Percentiles rank a stretch among this genome's conserved stretches.
These are phyloP conservation scores for Cyanoramphus novaezelandiae DNA, from an alignment of 2,113 vertebrate species.

Conservation along the genomic window DNA sequence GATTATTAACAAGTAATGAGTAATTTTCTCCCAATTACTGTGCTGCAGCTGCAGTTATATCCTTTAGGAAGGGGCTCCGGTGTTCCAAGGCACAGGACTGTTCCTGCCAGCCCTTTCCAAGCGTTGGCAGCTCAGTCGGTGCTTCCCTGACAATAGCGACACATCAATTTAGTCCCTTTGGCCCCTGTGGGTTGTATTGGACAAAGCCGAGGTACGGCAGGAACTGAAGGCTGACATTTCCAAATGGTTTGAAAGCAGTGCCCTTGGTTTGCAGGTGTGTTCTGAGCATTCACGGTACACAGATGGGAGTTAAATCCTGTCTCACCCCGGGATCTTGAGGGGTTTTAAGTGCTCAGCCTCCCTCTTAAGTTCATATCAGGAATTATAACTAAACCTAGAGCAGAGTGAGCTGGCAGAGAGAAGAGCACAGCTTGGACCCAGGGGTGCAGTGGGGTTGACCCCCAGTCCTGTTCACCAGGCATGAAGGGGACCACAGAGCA, in stretches of 20 bases:
- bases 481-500: background rate
- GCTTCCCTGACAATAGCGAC: background rate
- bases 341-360: background rate
- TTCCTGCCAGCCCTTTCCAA: background rate
- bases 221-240: background rate
- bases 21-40: background rate
- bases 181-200: background rate
- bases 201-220: background rate
- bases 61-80: background rate
- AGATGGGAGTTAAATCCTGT: background rate
- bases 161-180: background rate
- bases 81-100: background rate
- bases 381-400: background rate
- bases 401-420: background rate
- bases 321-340: background rate
- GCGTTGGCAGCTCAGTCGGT: background rate
- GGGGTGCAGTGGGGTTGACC: background rate
- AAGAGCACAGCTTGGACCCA: background rate
- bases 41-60: background rate
- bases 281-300: background rate
- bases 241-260: background rate
- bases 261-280: background rate
- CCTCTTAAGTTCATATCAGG: background rate
- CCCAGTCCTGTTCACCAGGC: background rate
- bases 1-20: background rate